Evolutionary conservation across 2,888 invertebrate species (phyloP), one percentile per base, ranked within the genome.

Genomic region (Octonoba sinensis): DNA sequence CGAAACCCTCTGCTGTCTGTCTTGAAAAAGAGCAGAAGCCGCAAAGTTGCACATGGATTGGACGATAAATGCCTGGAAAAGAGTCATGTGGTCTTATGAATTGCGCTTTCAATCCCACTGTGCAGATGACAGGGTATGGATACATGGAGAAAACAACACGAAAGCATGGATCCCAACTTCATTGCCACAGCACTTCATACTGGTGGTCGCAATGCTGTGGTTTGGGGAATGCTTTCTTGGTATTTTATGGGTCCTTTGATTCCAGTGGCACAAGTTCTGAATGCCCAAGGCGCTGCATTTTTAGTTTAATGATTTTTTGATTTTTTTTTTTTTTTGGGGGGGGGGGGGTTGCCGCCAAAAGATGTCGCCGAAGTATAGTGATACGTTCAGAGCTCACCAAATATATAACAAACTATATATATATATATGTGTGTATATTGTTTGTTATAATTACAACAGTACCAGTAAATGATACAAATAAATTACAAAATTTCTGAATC

Each of bases 221-320:
- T n/a, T 56, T 44, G 27, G 54, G 18, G 16, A n/a, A 44, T 36
- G n/a, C 27, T 56, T 57, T 6, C 18, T 56, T 69, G 1, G 13
- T 8, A 2, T 60, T 60, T 4, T 24, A 1, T 57, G 57, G 57
- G 13, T 54, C 6, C 18, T 67, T 51, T 57, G 44, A 44, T 36
- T 27, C 3, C 1, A 6, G 6, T 56, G 12, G n/a, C 36, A 56
- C 2, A 69, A 56, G 0, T 27, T 54, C 18, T 69, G 13, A 69
- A 69, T 69, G 56, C 18, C 69, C 36, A 56, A 69, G 46, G n/a
- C 6, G 64, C n/a, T n/a, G n/a, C n/a, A n/a, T n/a, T n/a, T n/a
- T n/a, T n/a, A n/a, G n/a, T n/a, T n/a, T n/a, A n/a, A n/a, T n/a
- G n/a, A n/a, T n/a, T n/a, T n/a, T n/a, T n/a, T n/a, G n/a, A n/a